A percentile compares a stretch with the other conserved stretches of the same genome.
phyloP scores from a whole-genome alignment of 2,797 vertebrate genomes.

The Neosilurus hyrtlii region DNA sequence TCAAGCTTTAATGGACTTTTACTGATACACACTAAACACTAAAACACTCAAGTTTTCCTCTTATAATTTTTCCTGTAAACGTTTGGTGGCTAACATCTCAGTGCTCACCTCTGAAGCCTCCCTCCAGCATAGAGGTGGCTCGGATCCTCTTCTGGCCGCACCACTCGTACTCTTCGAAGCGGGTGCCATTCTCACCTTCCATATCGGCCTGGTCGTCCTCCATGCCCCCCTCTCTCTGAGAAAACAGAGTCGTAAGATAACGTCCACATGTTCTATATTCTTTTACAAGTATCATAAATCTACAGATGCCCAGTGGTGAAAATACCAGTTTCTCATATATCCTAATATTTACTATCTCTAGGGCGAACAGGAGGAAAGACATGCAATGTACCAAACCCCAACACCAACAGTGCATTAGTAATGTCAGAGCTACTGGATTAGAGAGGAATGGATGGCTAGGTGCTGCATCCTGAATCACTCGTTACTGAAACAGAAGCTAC shows the following conservation, averaged over 20 bases:
- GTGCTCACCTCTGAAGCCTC: slow-evolving; percentile 91
- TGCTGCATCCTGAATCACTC: slow-evolving; percentile 47
- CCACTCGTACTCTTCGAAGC: slow-evolving; percentile 99
- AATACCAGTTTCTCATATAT: no score
- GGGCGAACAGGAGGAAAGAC: slow-evolving; percentile 30
- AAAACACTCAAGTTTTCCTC: background rate
- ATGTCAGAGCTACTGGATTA: slow-evolving; percentile 54
- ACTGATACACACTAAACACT: background rate
- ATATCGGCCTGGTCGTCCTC: slow-evolving; percentile 95
- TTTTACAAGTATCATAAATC: background rate
- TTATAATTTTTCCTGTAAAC: background rate
- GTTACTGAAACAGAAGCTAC: background rate
- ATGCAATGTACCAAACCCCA: slow-evolving; percentile 50
- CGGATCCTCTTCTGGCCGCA: slow-evolving; percentile 98
- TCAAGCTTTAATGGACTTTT: background rate
- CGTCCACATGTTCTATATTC: slow-evolving; percentile 24
- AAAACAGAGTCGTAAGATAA: slow-evolving; percentile 34
- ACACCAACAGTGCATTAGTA: slow-evolving; percentile 58
- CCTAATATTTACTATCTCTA: slow-evolving; percentile 4
- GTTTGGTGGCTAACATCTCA: background rate
- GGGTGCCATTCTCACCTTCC: slow-evolving; percentile 91
- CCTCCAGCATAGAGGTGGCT: slow-evolving; percentile 93
- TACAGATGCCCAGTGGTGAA: no score
- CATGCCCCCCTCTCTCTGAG: slow-evolving; percentile 89
- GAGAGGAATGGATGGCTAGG: slow-evolving; percentile 35